A percentile compares a stretch with the other conserved stretches of the same genome.
These are phyloP conservation scores for Phocoena sinus DNA, from an alignment of 2,113 vertebrate species.

Conservation along the genomic window DNA sequence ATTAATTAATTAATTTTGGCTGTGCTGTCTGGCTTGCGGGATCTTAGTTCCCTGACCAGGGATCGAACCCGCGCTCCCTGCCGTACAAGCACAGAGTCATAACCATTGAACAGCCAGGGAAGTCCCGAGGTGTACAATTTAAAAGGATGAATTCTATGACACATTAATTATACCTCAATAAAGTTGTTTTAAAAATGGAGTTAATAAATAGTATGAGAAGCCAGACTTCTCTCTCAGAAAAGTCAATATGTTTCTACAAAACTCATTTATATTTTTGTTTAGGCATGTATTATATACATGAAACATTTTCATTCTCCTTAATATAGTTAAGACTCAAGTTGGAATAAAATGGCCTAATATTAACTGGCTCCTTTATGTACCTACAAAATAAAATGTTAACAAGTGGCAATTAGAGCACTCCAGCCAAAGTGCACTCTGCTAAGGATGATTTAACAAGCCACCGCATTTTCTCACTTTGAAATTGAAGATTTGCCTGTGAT, in stretches of 20 bases:
- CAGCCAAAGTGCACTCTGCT: not conserved
- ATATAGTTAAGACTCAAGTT: not conserved
- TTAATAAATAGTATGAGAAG: not conserved
- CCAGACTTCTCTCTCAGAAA: not conserved
- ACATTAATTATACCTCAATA: not conserved
- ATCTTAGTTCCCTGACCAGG: not conserved
- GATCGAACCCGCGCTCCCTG: not conserved
- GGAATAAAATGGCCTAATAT: not conserved
- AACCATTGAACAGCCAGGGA: not conserved
- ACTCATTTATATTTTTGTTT: not conserved
- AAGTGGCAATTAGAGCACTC: not conserved
- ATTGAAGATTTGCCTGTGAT: not conserved
- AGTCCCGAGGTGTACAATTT: not conserved
- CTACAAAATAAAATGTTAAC: not conserved
- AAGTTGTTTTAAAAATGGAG: not conserved
- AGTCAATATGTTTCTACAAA: not conserved
- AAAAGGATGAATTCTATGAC: not conserved
- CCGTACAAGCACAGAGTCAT: no score
- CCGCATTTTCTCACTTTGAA: not conserved
- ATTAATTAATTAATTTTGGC: not conserved
- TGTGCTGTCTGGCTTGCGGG: fast-evolving
- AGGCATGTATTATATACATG: not conserved
- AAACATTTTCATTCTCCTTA: not conserved
- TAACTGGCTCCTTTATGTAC: not conserved
- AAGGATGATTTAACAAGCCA: not conserved